Evolutionary conservation across 2,113 vertebrate genomes (phyloP).

Genomic region (Megaceryle maxima): DNA sequence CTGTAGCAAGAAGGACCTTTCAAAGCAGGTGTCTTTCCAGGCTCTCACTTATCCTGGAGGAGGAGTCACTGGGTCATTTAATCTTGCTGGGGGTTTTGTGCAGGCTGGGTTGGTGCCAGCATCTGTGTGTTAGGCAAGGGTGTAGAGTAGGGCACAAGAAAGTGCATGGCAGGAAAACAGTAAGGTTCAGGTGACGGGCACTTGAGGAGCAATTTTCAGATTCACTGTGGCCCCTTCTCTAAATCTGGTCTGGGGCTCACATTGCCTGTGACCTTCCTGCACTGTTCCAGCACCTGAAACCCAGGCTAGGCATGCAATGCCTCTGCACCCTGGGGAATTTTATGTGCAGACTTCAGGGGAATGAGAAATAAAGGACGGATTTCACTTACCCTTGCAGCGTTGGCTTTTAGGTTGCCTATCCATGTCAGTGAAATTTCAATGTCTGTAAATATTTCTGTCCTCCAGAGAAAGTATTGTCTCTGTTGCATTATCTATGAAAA

Average conservation of each 20-base stretch:
- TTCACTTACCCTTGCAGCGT: background rate
- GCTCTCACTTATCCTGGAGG: background rate
- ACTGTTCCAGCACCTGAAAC: background rate
- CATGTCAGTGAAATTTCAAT: background rate
- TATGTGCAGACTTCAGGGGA: background rate
- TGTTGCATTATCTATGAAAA: constrained; percentile 44
- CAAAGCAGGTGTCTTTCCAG: background rate
- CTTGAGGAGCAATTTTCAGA: background rate
- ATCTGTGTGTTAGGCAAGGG: background rate
- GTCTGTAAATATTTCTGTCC: constrained; percentile 43
- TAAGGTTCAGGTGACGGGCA: background rate
- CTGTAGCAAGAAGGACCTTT: background rate
- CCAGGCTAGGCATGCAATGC: background rate
- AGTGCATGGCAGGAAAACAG: rapidly evolving
- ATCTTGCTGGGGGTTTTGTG: background rate
- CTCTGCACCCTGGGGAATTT: background rate
- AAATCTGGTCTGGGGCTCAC: background rate
- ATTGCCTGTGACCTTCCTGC: background rate
- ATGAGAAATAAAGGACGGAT: background rate
- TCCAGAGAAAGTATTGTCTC: background rate
- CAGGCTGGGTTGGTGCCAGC: background rate
- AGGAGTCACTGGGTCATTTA: background rate
- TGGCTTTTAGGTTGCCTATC: background rate
- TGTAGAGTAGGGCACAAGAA: background rate
- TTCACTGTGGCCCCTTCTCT: background rate